These are phyloP conservation scores for Coptotermes formosanus DNA, from an alignment of 1,140 invertebrate species.

Conservation along the genomic window DNA sequence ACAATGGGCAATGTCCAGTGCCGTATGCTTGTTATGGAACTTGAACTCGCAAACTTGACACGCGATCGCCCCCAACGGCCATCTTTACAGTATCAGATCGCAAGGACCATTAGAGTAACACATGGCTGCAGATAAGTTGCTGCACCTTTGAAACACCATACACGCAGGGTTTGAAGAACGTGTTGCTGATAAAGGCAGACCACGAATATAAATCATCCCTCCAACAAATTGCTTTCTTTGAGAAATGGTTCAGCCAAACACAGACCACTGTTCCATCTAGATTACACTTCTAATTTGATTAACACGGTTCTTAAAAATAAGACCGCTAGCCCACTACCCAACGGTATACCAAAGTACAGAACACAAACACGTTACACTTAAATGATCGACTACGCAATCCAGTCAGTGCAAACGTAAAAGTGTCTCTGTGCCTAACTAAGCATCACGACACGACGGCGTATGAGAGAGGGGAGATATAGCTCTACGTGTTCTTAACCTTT, in stretches of 20 bases:
- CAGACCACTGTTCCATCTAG: background rate
- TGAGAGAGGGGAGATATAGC: too few species aligned
- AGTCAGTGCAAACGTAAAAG: too few species aligned
- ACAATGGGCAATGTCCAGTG: too few species aligned
- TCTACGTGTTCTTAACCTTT: too few species aligned
- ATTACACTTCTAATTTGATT: background rate
- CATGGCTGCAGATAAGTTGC: background rate
- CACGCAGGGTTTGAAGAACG: background rate
- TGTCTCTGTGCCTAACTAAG: too few species aligned
- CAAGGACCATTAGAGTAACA: background rate
- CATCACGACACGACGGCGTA: too few species aligned
- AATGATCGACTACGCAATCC: too few species aligned
- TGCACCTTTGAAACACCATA: too few species aligned
- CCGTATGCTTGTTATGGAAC: too few species aligned
- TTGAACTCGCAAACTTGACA: background rate
- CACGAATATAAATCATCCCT: background rate
- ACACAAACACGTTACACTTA: too few species aligned
- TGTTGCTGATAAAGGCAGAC: background rate
- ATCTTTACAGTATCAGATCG: background rate
- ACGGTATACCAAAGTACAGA: background rate
- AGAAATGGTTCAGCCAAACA: background rate
- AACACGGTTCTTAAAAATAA: background rate
- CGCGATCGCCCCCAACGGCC: background rate
- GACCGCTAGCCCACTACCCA: background rate
- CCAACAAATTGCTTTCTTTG: background rate